Evolutionary conservation across 92 coral and sea anemone species (phyloP), one percentile per base, ranked within the genome.

Genomic region (Scolanthus callimorphus): DNA sequence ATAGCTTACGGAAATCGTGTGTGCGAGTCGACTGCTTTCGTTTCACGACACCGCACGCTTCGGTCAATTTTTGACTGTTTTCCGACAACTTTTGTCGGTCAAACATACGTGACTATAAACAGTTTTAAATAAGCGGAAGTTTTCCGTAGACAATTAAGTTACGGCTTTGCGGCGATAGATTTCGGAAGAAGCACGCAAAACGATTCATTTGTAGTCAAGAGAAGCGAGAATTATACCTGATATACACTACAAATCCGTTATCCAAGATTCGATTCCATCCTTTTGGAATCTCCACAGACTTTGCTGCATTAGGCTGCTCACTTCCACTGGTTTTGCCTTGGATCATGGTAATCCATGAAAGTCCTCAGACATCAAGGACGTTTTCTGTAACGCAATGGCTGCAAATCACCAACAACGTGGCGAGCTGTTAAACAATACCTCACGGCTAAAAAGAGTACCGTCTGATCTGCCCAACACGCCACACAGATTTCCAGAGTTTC

Each of bases 201-300:
- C n/a, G n/a, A n/a, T n/a, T n/a, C n/a, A n/a, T n/a, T n/a, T n/a
- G n/a, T n/a, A n/a, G n/a, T n/a, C n/a, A n/a, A n/a, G n/a, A n/a
- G n/a, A n/a, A n/a, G n/a, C 41, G 41, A 34, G 34, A 25, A 22
- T 23, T 87, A 49, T 71, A 94, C 99, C 99, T 94, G 62, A 94
- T 76, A 76, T 94, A 94, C 28, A 84, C 83, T 60, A 94, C 69
- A 49, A 80, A 77, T 59, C 85, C 99, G 53, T 94, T 94, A 68
- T 94, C 99, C 29, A 81, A 70, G 37, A 82, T 82, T 55, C 99
- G 88, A 37, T 62, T 89, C 99, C 99, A 94, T 2, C 99, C 99
- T 27, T 90, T 78, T 41, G 99, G 99, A 46, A 94, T 90, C 61
- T 88, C 94, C 27, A 94, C 76, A 79, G 59, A 77, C 39, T 69